Base-by-base conservation (phyloP, 2,113 vertebrate species). In the Bolborhynchus lineola region DNA sequence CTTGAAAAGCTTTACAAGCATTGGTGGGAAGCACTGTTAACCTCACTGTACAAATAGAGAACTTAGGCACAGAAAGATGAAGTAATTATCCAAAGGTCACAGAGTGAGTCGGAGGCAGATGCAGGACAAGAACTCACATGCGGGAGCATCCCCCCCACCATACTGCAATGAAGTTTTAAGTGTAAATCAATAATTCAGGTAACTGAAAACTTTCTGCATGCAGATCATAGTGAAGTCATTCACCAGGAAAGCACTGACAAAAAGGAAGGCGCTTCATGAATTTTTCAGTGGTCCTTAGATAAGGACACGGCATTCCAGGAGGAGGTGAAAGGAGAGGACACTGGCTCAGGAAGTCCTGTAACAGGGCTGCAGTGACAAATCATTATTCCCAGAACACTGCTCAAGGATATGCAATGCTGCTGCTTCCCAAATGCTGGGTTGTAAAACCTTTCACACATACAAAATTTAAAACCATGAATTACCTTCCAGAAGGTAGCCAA, bases 401-500 rank as follows among this genome's bases (percentile, higher is more conserved):
- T 96, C 87, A 95, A 93, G 79, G 78, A 97, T 97, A 88, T 44
- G 81, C 79, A 97, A 97, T 68, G 64, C 80, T 96, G 75, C 82
- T 31, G 6, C 89, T 97, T 96, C 86, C 95, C 94, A 97, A 97
- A 97, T 84, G 92, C 90, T 88, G 46, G 91, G 96, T 95, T 96
- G 92, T 86, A 97, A 97, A 97, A 96, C 76, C 86, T 95, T 97
- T 95, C 88, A 94, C 83, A 95, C 55, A 82, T 60, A 77, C 70
- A 88, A 93, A 95, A 97, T 97, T 98, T 97, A 96, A 96, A 97
- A 95, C 63, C 2, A 3, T 80, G 95, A 97, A 95, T 79, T 91
- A 76, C 93, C 88, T 94, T 85, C 2, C 4, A 95, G 93, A 84
- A 85, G 59, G 84, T 71, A 96, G 86, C 83, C 92, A 93, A 97